phyloP scores from a whole-genome alignment of 2,113 vertebrate species.

The Mixornis gularis region DNA sequence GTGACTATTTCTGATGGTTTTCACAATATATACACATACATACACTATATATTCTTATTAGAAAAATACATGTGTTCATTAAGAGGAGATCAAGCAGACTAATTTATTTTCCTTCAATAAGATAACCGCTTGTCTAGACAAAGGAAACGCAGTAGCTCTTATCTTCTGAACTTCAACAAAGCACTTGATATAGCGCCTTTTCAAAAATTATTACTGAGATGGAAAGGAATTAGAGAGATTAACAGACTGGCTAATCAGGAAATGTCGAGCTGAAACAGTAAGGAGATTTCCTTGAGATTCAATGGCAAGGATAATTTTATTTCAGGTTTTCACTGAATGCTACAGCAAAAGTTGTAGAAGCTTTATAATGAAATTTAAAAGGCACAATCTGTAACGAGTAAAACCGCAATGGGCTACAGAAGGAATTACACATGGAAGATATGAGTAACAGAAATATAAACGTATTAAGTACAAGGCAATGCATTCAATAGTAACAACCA shows the following conservation, averaged over 20 bases:
- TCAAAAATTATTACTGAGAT: neutral
- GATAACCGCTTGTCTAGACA: neutral
- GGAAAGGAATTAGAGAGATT: neutral
- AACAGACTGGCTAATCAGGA: conserved; percentile 8
- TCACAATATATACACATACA: neutral
- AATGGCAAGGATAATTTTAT: neutral
- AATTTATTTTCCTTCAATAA: neutral
- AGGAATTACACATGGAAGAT: neutral
- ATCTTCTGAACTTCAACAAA: neutral
- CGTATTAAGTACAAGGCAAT: neutral
- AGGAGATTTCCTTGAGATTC: neutral
- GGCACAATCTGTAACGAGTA: neutral
- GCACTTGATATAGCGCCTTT: neutral
- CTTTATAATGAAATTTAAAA: neutral
- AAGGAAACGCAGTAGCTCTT: neutral
- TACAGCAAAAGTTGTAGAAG: neutral
- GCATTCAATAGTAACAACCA: neutral
- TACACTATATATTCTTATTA: neutral
- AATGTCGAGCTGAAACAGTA: neutral
- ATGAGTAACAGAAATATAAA: neutral
- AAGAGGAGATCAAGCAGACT: neutral
- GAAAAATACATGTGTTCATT: neutral
- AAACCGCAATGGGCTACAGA: neutral
- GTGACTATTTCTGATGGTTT: neutral
- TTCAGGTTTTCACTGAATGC: neutral